These are phyloP conservation scores for Paracentrotus lividus DNA, from an alignment of 53 echinoderm and acorn worm species.

Conservation along the genomic window DNA sequence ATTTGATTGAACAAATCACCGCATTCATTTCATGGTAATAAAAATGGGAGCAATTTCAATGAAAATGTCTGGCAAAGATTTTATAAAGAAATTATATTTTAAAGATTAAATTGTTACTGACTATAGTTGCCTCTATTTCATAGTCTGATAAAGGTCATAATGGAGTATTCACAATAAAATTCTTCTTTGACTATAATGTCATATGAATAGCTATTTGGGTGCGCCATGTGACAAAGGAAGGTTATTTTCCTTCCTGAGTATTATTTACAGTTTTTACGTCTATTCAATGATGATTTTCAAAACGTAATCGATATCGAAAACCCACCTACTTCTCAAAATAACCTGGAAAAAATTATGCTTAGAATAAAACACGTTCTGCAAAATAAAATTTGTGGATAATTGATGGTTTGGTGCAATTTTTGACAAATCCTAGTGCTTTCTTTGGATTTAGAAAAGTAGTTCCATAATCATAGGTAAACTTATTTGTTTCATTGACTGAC, in stretches of 20 bases:
- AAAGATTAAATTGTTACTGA: neutral
- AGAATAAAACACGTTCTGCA: too few species aligned
- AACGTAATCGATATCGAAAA: too few species aligned
- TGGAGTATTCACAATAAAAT: neutral
- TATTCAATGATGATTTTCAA: neutral
- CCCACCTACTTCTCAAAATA: too few species aligned
- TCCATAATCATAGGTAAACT: too few species aligned
- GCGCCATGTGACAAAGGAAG: neutral
- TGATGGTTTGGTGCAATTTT: too few species aligned
- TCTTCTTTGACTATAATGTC: neutral
- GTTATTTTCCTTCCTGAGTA: neutral
- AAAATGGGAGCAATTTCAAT: neutral
- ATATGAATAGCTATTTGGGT: neutral
- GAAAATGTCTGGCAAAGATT: neutral
- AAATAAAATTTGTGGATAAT: too few species aligned
- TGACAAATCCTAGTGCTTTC: too few species aligned
- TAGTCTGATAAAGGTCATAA: neutral
- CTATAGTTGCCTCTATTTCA: neutral
- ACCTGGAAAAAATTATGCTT: too few species aligned
- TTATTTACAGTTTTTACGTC: neutral
- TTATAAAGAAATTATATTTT: neutral
- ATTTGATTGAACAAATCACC: too few species aligned
- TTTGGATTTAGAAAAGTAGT: too few species aligned
- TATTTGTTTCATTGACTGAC: too few species aligned
- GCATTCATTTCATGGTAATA: neutral